A percentile compares a stretch with the other conserved stretches of the same genome.
These are phyloP conservation scores for Marmota flaviventris DNA, from an alignment of 2,113 vertebrate species.

Conservation along the genomic window DNA sequence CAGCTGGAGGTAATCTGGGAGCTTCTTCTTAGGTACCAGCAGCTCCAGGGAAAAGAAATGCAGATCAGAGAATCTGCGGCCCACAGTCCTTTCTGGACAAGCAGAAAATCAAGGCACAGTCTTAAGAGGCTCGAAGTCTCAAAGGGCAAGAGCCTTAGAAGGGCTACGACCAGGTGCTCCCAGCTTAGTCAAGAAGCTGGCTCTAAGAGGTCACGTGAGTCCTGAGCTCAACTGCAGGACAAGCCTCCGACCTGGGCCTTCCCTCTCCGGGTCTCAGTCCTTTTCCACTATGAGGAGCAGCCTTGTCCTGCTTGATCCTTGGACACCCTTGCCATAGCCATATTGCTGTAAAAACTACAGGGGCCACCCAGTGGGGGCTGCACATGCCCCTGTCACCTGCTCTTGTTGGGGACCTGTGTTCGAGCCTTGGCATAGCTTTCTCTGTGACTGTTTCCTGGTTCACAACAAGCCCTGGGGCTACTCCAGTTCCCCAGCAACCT, in stretches of 20 bases:
- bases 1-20: neutral
- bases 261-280: neutral
- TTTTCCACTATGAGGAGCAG: neutral
- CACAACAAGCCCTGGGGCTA: neutral
- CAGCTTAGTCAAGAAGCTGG: neutral
- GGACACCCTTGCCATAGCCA: too few species aligned
- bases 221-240: neutral
- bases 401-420: neutral
- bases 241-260: accelerated
- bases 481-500: neutral
- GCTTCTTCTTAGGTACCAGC: neutral
- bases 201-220: neutral
- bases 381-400: neutral
- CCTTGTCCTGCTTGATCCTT: neutral
- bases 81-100: neutral
- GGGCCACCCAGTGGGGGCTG: neutral
- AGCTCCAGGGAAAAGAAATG: neutral
- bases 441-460: neutral
- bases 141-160: neutral
- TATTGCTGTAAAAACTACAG: neutral
- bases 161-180: neutral
- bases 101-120: neutral
- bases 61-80: neutral
- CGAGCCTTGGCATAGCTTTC: neutral
- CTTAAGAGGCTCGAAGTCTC: neutral